These are phyloP conservation scores for Cataglyphis cursor DNA, from an alignment of 2,888 invertebrate species.

Conservation along the genomic window DNA sequence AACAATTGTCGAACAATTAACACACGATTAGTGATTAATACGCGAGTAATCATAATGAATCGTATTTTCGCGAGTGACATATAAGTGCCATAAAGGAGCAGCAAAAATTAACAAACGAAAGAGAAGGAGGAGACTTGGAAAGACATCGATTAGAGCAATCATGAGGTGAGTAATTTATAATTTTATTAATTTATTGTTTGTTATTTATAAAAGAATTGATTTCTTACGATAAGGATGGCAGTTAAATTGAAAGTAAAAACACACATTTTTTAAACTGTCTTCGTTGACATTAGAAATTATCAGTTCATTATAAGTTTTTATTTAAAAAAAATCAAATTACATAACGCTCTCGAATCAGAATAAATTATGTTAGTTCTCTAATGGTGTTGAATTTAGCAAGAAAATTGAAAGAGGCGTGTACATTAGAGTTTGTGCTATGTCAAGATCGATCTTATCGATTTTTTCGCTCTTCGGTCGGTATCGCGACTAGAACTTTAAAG, in stretches of 20 bases:
- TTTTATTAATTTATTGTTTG: not conserved
- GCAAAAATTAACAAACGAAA: no score
- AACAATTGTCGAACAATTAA: no score
- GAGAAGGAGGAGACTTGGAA: no score
- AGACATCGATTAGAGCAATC: no score
- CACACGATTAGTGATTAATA: no score
- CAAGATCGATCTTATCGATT: slow-evolving; percentile 40
- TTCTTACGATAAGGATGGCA: not conserved
- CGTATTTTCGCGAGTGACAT: no score
- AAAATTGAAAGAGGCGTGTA: slow-evolving; percentile 5
- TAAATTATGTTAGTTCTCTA: not conserved
- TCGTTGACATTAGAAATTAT: not conserved
- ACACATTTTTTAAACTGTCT: not conserved
- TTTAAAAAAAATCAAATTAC: slow-evolving; percentile 4
- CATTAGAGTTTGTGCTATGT: not conserved
- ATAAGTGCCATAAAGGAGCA: no score
- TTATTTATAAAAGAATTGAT: not conserved
- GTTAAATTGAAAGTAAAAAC: not conserved
- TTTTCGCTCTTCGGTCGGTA: not conserved
- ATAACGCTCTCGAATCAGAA: not conserved
- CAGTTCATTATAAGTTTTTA: not conserved
- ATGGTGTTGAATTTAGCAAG: slow-evolving; percentile 4
- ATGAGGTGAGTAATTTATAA: not conserved
- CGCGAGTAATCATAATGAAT: no score
- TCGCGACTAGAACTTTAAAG: slow-evolving; percentile 23